Evolutionary conservation across 2,888 invertebrate species (phyloP).

Genomic region (Tupiocoris notatus): DNA sequence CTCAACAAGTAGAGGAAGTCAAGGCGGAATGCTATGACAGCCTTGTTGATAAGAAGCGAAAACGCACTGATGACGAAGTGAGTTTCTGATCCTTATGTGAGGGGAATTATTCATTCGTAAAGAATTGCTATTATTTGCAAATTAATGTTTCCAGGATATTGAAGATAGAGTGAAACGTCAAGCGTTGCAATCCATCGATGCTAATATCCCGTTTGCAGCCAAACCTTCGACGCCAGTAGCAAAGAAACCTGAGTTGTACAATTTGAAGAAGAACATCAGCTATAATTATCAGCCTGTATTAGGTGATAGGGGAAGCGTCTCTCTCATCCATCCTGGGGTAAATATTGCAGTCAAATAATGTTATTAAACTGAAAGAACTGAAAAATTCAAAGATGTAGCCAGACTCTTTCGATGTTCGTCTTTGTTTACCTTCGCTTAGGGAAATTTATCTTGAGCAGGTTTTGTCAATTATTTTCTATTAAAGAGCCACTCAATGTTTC

Average conservation of each 20-base stretch:
- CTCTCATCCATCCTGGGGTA: conserved; percentile 28
- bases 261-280: conserved; percentile 18
- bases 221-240: conserved; percentile 5
- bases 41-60: conserved; percentile 43
- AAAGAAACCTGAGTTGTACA: conserved; percentile 13
- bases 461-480: too few species aligned
- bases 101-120: neutral
- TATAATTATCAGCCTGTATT: conserved; percentile 6
- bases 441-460: too few species aligned
- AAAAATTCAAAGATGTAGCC: too few species aligned
- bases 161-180: conserved; percentile 15
- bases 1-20: conserved; percentile 61
- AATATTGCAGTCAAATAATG: too few species aligned
- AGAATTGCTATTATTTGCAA: neutral
- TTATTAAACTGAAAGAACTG: too few species aligned
- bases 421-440: too few species aligned
- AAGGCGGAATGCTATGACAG: conserved; percentile 20
- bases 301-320: conserved; percentile 8
- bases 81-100: neutral
- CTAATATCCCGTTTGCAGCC: conserved; percentile 21
- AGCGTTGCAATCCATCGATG: conserved; percentile 30
- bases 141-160: neutral
- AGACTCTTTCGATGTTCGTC: too few species aligned
- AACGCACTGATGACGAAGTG: conserved; percentile 45
- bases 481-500: too few species aligned